phyloP scores from a whole-genome alignment of 2,113 vertebrate genomes.

The Brachyhypopomus occidentalis region DNA sequence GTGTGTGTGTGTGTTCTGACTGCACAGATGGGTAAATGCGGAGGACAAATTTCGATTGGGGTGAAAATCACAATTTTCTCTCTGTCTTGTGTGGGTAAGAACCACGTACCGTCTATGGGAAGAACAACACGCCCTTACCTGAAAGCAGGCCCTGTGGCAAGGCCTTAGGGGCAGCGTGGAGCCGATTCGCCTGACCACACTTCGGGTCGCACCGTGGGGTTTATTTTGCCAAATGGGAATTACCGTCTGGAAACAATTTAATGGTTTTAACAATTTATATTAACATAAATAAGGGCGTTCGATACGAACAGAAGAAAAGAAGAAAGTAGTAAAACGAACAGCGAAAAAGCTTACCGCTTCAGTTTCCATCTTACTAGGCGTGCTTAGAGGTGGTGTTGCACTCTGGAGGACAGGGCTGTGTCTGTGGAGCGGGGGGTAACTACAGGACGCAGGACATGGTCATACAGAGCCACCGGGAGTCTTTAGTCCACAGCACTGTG shows the following conservation, averaged over 20 bases:
- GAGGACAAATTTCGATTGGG: too few species aligned
- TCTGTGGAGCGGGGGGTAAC: not conserved
- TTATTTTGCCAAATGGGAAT: constrained; percentile 99
- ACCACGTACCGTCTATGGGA: not conserved
- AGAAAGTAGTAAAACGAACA: not conserved
- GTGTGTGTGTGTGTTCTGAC: too few species aligned
- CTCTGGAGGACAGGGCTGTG: constrained; percentile 12
- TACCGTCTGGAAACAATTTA: constrained; percentile 70
- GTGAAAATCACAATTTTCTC: too few species aligned
- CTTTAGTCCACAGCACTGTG: constrained; percentile 38
- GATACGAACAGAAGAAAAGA: too few species aligned
- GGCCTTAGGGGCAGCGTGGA: constrained; percentile 92
- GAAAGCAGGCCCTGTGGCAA: constrained; percentile 90
- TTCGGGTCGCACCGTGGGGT: constrained; percentile 90
- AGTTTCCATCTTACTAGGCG: constrained; percentile 79
- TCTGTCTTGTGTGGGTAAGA: too few species aligned
- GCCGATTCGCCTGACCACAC: constrained; percentile 93
- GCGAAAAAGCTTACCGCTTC: constrained; percentile 73
- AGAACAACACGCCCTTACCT: constrained; percentile 74
- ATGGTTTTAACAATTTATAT: too few species aligned
- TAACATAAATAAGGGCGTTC: not conserved
- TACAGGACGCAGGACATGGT: constrained; percentile 56
- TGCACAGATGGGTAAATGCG: too few species aligned
- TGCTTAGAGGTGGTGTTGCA: constrained; percentile 45
- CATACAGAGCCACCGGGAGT: constrained; percentile 13